These are phyloP conservation scores for Sepiola atlantica DNA, from an alignment of 2,888 invertebrate species.

Conservation along the genomic window DNA sequence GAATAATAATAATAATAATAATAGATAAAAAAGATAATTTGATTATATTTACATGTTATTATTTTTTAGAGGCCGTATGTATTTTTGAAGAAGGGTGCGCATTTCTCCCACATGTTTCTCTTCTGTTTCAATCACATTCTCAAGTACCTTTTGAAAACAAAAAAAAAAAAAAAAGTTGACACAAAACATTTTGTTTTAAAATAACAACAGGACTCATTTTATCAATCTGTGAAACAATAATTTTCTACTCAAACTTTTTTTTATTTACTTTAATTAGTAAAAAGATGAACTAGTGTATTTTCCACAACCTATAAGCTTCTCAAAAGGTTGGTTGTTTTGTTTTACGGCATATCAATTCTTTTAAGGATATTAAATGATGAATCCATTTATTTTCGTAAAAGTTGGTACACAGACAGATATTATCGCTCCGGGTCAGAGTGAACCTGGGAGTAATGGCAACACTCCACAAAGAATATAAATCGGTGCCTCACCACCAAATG, in stretches of 20 bases:
- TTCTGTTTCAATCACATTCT: constrained; percentile 88
- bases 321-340: no score
- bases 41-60: constrained; percentile 86
- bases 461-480: no score
- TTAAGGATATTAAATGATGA: no score
- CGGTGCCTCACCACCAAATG: no score
- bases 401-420: no score
- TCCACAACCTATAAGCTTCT: no score
- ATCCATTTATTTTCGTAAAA: no score
- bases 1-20: neutral
- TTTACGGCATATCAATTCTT: no score
- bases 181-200: neutral
- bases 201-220: neutral
- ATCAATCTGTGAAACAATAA: neutral
- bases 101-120: constrained; percentile 91
- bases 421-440: no score
- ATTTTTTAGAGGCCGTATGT: constrained; percentile 89
- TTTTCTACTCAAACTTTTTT: neutral
- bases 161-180: neutral
- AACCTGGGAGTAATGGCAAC: no score
- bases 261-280: neutral
- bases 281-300: no score
- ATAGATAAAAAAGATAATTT: neutral
- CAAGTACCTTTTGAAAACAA: constrained; percentile 75
- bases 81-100: constrained; percentile 88